A percentile compares a stretch with the other conserved stretches of the same genome.
Conservation (phyloP, 2,113 vertebrate genomes). For the Gracilinanus agilis region DNA sequence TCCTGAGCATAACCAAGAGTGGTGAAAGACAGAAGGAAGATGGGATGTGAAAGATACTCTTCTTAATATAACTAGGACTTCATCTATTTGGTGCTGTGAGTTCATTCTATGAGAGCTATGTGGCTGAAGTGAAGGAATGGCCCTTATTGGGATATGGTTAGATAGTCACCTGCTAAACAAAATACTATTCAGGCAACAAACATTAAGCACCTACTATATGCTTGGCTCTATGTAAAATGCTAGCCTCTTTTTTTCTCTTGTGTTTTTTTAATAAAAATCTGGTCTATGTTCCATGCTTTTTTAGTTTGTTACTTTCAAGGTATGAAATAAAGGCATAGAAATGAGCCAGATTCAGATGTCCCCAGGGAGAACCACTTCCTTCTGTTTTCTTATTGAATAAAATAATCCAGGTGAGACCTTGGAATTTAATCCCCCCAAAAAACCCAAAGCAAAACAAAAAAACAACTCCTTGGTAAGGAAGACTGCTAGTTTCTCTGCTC, state of each 20-base stretch:
- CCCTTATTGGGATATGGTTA: too few relatives aligned
- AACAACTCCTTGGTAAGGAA: not conserved
- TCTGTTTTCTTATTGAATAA: too few relatives aligned
- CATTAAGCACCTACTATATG: not conserved
- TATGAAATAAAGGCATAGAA: not conserved
- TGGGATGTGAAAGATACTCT: not conserved
- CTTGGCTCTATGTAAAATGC: not conserved
- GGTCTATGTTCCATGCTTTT: not conserved
- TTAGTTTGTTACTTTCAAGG: not conserved
- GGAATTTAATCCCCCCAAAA: too few relatives aligned
- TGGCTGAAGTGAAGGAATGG: not conserved
- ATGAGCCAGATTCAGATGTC: not conserved
- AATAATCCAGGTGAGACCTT: too few relatives aligned
- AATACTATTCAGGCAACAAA: not conserved
- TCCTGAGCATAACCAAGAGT: not conserved
- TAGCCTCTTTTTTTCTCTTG: not conserved
- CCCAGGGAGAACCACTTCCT: not conserved
- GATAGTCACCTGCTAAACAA: not conserved
- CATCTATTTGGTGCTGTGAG: not conserved
- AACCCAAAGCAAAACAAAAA: too few relatives aligned
- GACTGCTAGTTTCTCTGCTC: not conserved
- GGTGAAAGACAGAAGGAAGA: not conserved
- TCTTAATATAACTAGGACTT: not conserved
- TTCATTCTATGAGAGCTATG: not conserved
- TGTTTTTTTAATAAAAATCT: not conserved